phyloP scores from a whole-genome alignment of 2,888 invertebrate genomes.

The Patella pellucida region DNA sequence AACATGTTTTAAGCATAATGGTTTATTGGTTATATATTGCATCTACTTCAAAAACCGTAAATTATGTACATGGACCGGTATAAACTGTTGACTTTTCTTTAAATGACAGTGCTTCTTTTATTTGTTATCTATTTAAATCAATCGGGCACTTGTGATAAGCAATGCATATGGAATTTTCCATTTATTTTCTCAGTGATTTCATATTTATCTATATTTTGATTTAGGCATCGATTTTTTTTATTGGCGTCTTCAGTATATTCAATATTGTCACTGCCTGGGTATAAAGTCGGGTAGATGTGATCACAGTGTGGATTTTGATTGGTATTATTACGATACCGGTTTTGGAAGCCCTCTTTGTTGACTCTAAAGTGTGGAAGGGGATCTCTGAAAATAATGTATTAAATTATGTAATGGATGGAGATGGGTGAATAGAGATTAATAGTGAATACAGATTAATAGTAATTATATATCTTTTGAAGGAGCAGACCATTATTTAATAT shows the following conservation, averaged over 20 bases:
- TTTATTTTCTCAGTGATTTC: constrained; percentile 50
- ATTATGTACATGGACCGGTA: too few species aligned
- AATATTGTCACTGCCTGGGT: constrained; percentile 58
- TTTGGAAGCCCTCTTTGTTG: constrained; percentile 60
- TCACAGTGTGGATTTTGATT: constrained; percentile 57
- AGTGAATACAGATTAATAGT: too few species aligned
- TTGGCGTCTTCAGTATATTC: constrained; percentile 55
- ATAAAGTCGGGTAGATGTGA: constrained; percentile 55
- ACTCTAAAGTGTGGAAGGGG: constrained; percentile 54
- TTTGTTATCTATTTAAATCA: too few species aligned
- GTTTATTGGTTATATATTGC: too few species aligned
- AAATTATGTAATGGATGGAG: not conserved
- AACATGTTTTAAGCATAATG: too few species aligned
- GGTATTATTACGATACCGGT: constrained; percentile 55
- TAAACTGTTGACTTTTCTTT: too few species aligned
- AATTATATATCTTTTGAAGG: too few species aligned
- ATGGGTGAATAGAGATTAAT: too few species aligned
- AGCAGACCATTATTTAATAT: too few species aligned
- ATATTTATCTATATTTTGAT: constrained; percentile 52
- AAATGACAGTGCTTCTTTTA: too few species aligned
- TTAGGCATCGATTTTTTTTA: constrained; percentile 51
- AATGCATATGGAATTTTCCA: constrained; percentile 50
- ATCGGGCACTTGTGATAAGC: constrained; percentile 33
- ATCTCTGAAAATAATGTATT: constrained; percentile 19
- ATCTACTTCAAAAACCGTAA: too few species aligned